Conservation (phyloP, 2,888 invertebrate genomes). For the Cantharis nigra region DNA sequence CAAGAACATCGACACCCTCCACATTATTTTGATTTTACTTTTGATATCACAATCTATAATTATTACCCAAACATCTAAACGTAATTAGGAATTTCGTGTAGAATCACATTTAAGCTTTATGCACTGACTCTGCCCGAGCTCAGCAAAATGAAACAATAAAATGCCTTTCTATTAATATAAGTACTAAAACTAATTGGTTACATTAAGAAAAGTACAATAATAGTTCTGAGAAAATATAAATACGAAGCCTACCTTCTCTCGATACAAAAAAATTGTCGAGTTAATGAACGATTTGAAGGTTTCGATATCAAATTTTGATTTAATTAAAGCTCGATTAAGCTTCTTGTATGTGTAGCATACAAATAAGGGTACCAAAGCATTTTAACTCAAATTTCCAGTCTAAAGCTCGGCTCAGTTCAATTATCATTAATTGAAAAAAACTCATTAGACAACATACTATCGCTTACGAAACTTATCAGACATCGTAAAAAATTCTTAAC, state of each 20-base stretch:
- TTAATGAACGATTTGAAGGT: conserved; percentile 4
- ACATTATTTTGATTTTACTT: neutral
- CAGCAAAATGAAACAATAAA: conserved; percentile 13
- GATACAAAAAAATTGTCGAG: neutral
- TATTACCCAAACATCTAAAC: neutral
- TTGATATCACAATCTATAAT: neutral
- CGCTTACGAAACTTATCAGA: conserved; percentile 14
- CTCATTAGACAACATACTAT: conserved; percentile 9
- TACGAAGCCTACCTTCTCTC: conserved; percentile 5
- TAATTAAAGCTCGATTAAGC: conserved; percentile 6
- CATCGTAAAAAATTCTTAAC: conserved; percentile 17
- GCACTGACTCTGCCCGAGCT: neutral
- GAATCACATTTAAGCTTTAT: conserved; percentile 1
- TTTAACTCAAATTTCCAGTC: neutral
- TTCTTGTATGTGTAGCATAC: neutral
- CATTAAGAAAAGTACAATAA: conserved; percentile 14
- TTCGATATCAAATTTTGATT: conserved; percentile 8
- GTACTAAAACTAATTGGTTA: conserved; percentile 22
- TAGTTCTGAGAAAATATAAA: conserved; percentile 19
- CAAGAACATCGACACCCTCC: neutral
- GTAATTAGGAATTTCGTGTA: neutral
- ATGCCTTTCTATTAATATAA: conserved; percentile 20
- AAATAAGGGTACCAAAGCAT: conserved; percentile 14
- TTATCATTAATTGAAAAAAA: conserved; percentile 17
- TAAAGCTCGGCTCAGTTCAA: neutral